These are phyloP conservation scores for Andrena cerasifolii DNA, from an alignment of 1,140 invertebrate genomes.

Conservation along the genomic window DNA sequence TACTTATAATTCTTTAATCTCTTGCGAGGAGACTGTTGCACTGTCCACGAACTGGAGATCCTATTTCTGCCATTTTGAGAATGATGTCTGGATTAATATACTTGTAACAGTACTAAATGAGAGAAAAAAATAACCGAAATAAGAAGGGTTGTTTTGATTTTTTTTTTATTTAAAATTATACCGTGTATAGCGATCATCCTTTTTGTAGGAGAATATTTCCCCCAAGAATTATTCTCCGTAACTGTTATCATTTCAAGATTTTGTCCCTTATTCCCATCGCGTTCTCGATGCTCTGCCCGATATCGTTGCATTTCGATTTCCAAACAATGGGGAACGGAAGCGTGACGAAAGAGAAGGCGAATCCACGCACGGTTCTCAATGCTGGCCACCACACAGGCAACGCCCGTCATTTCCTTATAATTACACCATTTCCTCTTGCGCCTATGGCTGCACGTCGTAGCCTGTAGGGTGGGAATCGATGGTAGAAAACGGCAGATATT, in stretches of 20 bases:
- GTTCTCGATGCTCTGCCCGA: neutral
- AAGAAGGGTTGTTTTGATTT: no score
- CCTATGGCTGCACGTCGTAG: conserved; percentile 48
- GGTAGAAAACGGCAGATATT: conserved; percentile 73
- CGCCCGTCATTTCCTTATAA: conserved; percentile 80
- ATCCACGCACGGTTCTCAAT: conserved; percentile 57
- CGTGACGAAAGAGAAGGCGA: conserved; percentile 46
- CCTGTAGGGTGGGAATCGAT: conserved; percentile 69
- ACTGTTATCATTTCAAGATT: neutral
- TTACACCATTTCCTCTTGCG: conserved; percentile 77
- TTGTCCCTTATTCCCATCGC: neutral
- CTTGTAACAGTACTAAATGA: no score
- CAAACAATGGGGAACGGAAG: conserved; percentile 33
- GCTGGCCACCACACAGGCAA: conserved; percentile 72
- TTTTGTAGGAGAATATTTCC: no score
- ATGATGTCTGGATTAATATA: no score
- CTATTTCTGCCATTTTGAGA: no score
- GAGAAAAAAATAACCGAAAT: no score
- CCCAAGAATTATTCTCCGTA: no score
- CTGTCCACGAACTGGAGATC: no score
- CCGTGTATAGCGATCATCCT: no score
- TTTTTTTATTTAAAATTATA: no score
- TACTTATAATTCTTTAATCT: no score
- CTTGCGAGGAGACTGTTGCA: no score
- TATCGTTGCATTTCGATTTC: conserved; percentile 32